Evolutionary conservation across 2,113 vertebrate species (phyloP).

Genomic region (Ancistrus triradiatus): DNA sequence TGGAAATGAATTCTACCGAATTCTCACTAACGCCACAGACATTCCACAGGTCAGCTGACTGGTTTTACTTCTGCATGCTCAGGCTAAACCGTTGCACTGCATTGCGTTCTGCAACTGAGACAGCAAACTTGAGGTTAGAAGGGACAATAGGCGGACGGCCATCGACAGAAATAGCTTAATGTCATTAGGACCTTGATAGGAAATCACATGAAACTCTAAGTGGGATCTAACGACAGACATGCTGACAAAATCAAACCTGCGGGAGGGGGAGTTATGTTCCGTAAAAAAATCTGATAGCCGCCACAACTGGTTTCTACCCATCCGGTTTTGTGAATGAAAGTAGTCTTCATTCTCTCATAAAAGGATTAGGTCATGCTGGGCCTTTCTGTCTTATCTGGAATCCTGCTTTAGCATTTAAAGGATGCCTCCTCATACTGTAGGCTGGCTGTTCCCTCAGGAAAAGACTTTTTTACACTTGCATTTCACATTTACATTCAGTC

Average conservation of each 20-base stretch:
- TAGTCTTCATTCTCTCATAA: constrained; percentile 30
- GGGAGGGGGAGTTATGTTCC: constrained; percentile 33
- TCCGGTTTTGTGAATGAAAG: constrained; percentile 49
- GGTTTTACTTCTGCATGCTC: constrained; percentile 40
- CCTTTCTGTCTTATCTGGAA: constrained; percentile 40
- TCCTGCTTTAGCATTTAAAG: constrained; percentile 38
- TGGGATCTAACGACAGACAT: constrained; percentile 48
- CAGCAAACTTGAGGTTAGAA: constrained; percentile 39
- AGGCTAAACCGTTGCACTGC: constrained; percentile 12
- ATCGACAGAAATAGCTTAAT: constrained; percentile 47
- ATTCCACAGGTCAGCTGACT: constrained; percentile 33
- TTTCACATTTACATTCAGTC: no score
- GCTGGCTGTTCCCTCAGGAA: constrained; percentile 2
- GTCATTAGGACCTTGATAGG: constrained; percentile 46
- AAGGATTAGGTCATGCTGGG: constrained; percentile 33
- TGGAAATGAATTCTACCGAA: neutral
- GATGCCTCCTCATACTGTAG: constrained; percentile 12
- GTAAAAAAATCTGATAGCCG: constrained; percentile 23
- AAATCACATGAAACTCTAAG: constrained; percentile 51
- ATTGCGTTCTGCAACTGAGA: constrained; percentile 27
- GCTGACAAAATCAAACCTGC: constrained; percentile 46
- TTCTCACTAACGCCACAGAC: neutral
- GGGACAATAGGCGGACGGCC: constrained; percentile 37
- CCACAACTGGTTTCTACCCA: constrained; percentile 33
- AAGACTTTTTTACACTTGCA: no score